Evolutionary conservation across 2,113 vertebrate genomes (phyloP).

Genomic region (Megaptera novaeangliae): DNA sequence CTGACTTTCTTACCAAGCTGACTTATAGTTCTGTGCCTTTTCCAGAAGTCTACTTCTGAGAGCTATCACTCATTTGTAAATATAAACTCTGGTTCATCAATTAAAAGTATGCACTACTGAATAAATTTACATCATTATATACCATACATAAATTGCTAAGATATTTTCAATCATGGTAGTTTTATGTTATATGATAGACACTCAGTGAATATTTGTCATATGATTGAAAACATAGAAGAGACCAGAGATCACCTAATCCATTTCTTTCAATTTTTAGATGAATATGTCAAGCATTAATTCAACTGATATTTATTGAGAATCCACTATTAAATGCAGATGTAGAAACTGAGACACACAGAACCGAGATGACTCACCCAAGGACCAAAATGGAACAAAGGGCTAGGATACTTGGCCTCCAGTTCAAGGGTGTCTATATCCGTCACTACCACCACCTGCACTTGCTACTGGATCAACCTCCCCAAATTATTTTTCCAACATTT

Average conservation of each 20-base stretch:
- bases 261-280: neutral
- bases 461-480: neutral
- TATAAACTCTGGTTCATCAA: neutral
- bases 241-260: neutral
- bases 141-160: neutral
- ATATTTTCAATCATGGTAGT: neutral
- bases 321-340: neutral
- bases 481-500: neutral
- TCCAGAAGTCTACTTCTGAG: neutral
- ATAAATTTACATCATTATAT: neutral
- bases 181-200: neutral
- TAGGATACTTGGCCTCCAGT: neutral
- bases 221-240: neutral
- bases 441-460: accelerated
- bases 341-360: neutral
- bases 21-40: neutral
- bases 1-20: slow-evolving; percentile 4
- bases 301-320: neutral
- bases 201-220: neutral
- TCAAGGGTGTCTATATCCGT: neutral
- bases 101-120: neutral
- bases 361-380: neutral
- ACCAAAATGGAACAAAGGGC: neutral
- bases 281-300: neutral
- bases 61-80: neutral